Evolutionary conservation across 1,140 invertebrate species (phyloP).

Genomic region (Wasmannia auropunctata): DNA sequence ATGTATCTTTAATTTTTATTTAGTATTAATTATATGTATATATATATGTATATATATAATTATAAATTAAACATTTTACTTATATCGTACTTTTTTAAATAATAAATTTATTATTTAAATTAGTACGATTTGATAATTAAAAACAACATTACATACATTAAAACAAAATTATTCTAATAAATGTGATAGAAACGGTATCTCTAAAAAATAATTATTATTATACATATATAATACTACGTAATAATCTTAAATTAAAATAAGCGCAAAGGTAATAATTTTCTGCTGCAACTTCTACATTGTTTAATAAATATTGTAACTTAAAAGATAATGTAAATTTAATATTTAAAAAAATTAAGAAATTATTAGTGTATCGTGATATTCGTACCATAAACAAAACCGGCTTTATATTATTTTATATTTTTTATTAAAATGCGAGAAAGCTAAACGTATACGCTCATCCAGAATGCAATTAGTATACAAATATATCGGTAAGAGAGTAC

Average conservation of each 20-base stretch:
- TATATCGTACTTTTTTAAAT: no score
- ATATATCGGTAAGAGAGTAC: slow-evolving; percentile 31
- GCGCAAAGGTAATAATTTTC: not conserved
- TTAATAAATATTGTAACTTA: slow-evolving; percentile 1
- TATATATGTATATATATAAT: not conserved
- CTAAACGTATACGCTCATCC: not conserved
- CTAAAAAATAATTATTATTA: slow-evolving; percentile 8
- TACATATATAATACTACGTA: not conserved
- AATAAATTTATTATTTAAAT: no score
- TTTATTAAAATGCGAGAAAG: not conserved
- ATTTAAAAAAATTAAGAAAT: not conserved
- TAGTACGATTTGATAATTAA: no score
- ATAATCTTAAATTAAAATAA: not conserved
- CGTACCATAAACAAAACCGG: not conserved
- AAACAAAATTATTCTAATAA: slow-evolving; percentile 2
- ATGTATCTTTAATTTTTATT: not conserved
- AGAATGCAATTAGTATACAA: slow-evolving; percentile 29
- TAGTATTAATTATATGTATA: not conserved
- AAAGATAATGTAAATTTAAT: not conserved
- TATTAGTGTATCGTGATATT: not conserved
- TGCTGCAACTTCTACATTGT: not conserved
- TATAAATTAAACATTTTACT: not conserved
- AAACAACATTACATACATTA: no score
- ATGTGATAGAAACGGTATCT: not conserved
- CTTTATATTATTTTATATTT: slow-evolving; percentile 14